Evolutionary conservation across 2,888 invertebrate species (phyloP), one percentile per base, ranked within the genome.

Genomic region (Folsomia manolachei): DNA sequence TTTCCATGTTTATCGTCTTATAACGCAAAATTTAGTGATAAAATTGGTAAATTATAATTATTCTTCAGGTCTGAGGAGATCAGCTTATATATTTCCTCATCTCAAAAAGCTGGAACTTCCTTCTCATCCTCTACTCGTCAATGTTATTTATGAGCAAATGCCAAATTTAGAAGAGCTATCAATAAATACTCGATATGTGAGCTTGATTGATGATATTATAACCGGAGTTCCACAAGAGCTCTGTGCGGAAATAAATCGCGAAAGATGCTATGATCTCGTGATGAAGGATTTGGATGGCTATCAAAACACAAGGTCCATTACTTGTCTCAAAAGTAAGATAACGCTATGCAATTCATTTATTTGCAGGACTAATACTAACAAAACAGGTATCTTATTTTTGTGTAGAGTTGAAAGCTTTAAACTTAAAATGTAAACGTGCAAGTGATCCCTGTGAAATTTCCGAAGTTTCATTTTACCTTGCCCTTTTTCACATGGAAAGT

Each of bases 151-250:
- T 26, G 73, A 71, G 1, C 19, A 67, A 27, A 78, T 78, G 78
- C 67, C 72, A 7, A 72, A 75, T 64, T 21, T 78, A n/a, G 78
- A 78, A 56, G 76, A 76, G 39, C 71, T 78, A 24, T 68, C 75
- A 11, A 68, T 78, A 1, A 75, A 74, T 53, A 78, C 78, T 23
- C 75, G 72, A 27, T 74, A 78, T 26, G 62, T 72, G 1, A 67
- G 72, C 63, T 56, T 56, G 56, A 67, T 76, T 2, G 78, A 78
- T 64, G 75, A 75, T 25, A 66, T 78, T 39, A 69, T 78, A 7
- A 76, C 76, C 0, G 78, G 78, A 14, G 56, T 78, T 9, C 72
- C 70, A n/a, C 21, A 71, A 1, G 24, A 51, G 18, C 67, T 72
- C 1, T 78, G 78, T 51, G 67, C 73, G 26, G 63, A 25, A 24